These are phyloP conservation scores for Setophaga petechia DNA, from an alignment of 2,113 vertebrate species.

Conservation along the genomic window DNA sequence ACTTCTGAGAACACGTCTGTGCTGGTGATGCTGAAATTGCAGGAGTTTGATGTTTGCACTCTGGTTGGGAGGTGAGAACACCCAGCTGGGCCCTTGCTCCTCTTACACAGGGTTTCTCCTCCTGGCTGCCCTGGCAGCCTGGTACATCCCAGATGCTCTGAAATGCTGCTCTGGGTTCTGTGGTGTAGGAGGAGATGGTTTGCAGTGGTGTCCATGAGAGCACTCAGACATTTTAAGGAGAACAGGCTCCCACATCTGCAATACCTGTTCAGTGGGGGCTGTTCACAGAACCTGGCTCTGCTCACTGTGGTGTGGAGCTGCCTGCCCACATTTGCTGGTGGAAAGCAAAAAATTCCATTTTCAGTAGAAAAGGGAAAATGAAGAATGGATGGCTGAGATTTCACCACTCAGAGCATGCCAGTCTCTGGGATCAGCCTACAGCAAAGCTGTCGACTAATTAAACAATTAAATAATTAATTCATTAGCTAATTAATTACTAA, in stretches of 20 bases:
- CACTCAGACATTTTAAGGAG: too few relatives aligned
- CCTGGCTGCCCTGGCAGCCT: background rate
- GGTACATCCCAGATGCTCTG: background rate
- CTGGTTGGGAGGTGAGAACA: background rate
- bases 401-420: background rate
- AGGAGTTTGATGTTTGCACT: background rate
- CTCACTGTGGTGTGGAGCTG: too few relatives aligned
- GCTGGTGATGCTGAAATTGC: accelerated
- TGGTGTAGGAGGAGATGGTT: background rate
- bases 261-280: too few relatives aligned
- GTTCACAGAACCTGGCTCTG: too few relatives aligned
- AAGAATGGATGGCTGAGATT: accelerated
- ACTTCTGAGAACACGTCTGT: accelerated
- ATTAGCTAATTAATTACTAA: too few relatives aligned
- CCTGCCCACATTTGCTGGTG: too few relatives aligned
- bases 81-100: background rate
- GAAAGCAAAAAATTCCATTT: too few relatives aligned
- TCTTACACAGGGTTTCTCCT: accelerated
- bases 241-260: too few relatives aligned
- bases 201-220: background rate
- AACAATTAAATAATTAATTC: too few relatives aligned
- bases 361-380: too few relatives aligned
- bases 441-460: too few relatives aligned
- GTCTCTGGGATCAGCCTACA: background rate
- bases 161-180: background rate